Evolutionary conservation across 2,797 vertebrate species (phyloP).

Genomic region (Mionectes olivaceus): DNA sequence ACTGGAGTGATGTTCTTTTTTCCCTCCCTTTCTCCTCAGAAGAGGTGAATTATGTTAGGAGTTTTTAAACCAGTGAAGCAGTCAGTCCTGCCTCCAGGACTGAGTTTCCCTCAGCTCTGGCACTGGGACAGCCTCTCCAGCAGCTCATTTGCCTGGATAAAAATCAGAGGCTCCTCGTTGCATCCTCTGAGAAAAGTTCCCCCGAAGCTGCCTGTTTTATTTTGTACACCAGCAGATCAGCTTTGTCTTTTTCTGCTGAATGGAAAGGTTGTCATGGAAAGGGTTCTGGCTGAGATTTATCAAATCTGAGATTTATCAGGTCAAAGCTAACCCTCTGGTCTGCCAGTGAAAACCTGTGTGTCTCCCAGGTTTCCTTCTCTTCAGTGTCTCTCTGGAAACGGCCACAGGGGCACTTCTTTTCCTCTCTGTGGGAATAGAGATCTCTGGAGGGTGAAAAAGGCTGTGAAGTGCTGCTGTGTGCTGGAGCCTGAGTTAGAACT

Average conservation of each 20-base stretch:
- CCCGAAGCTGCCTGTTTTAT: background rate
- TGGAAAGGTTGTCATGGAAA: background rate
- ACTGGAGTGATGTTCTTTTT: background rate
- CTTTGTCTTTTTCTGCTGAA: fast-evolving
- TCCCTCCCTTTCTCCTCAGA: background rate
- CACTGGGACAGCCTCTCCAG: background rate
- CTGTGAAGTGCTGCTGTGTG: background rate
- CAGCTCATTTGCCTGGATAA: background rate
- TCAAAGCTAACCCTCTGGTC: background rate
- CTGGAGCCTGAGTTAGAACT: background rate
- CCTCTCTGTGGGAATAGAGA: background rate
- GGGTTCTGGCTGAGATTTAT: too few relatives aligned
- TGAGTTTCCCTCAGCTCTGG: background rate
- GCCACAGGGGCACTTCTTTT: background rate
- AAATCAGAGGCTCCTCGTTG: background rate
- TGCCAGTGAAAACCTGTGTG: background rate
- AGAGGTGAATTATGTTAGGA: background rate
- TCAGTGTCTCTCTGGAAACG: background rate
- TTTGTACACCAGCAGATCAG: too few relatives aligned
- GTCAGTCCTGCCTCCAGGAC: background rate
- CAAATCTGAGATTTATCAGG: background rate
- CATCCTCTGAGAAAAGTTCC: background rate
- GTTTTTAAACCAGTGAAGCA: background rate
- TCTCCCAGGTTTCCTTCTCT: background rate
- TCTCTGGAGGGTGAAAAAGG: background rate